phyloP scores from a whole-genome alignment of 2,888 invertebrate genomes.

The Limnephilus auricula region DNA sequence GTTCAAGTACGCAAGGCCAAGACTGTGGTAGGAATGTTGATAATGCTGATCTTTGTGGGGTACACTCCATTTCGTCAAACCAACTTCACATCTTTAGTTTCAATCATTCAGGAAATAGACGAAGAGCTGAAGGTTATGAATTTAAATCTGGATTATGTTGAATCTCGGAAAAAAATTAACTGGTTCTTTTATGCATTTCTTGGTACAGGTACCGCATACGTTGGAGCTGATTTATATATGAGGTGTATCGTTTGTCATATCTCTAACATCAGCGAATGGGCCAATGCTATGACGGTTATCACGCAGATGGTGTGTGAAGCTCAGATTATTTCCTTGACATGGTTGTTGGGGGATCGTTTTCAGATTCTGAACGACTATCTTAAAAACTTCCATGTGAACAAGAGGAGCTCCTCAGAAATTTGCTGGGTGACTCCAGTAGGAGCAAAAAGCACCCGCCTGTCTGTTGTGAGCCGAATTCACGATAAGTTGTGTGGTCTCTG shows the following conservation, averaged over 20 bases:
- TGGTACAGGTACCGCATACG: not conserved
- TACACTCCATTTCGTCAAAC: slow-evolving; percentile 53
- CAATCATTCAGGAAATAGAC: slow-evolving; percentile 52
- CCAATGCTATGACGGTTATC: slow-evolving; percentile 2
- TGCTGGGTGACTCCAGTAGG: slow-evolving; percentile 56
- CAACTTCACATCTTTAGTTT: slow-evolving; percentile 43
- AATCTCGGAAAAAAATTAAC: slow-evolving; percentile 38
- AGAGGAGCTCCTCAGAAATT: not conserved
- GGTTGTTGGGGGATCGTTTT: slow-evolving; percentile 46
- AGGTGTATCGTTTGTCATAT: not conserved
- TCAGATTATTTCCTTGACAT: slow-evolving; percentile 48
- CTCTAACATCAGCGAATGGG: not conserved
- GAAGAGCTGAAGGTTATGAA: slow-evolving; percentile 54
- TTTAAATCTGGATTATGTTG: slow-evolving; percentile 19
- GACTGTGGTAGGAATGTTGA: slow-evolving; percentile 11
- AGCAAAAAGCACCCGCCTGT: slow-evolving; percentile 39
- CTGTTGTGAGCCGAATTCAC: slow-evolving; percentile 53
- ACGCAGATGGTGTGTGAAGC: slow-evolving; percentile 49
- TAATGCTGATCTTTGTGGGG: slow-evolving; percentile 58
- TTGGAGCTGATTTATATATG: slow-evolving; percentile 20
- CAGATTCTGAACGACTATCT: slow-evolving; percentile 55
- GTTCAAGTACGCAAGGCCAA: slow-evolving; percentile 28
- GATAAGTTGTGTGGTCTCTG: slow-evolving; percentile 56
- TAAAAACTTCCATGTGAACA: slow-evolving; percentile 18
- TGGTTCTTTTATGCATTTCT: slow-evolving; percentile 15